Percentiles rank a stretch among this genome's conserved stretches.
phyloP scores from a whole-genome alignment of 1,140 invertebrate genomes.

The Penaeus japonicus region DNA sequence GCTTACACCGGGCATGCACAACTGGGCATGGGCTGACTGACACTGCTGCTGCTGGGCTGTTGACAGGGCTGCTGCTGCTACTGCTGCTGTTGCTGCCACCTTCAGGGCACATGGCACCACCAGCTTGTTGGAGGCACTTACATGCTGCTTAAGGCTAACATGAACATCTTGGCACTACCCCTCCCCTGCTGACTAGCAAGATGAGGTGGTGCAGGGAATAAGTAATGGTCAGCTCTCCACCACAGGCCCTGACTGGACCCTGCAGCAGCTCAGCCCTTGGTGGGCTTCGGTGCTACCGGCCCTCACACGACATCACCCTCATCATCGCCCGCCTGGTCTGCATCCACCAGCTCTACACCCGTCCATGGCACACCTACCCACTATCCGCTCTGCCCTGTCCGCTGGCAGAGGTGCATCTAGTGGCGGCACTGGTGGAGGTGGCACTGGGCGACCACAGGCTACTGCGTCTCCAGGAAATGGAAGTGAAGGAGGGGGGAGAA shows the following conservation, averaged over 20 bases:
- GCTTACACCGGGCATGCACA: constrained; percentile 29
- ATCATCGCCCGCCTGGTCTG: constrained; percentile 29
- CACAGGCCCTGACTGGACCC: constrained; percentile 56
- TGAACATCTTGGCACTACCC: constrained; percentile 1
- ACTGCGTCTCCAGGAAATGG: constrained; percentile 21
- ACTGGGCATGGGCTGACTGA: constrained; percentile 46
- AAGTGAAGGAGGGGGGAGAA: constrained; percentile 32
- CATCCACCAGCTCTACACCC: constrained; percentile 34
- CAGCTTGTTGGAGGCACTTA: constrained; percentile 35
- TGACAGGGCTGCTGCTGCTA: constrained; percentile 7
- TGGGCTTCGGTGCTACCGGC: constrained; percentile 57
- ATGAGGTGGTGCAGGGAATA: constrained; percentile 19
- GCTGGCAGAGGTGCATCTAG: neutral
- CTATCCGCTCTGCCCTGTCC: constrained; percentile 21
- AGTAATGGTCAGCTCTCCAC: constrained; percentile 30
- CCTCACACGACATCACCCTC: constrained; percentile 54
- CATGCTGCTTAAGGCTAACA: constrained; percentile 40
- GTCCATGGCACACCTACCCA: constrained; percentile 47
- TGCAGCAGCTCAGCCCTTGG: constrained; percentile 55
- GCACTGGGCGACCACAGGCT: neutral
- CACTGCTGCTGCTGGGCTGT: constrained; percentile 32
- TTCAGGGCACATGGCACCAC: constrained; percentile 34
- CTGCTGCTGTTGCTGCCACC: constrained; percentile 39
- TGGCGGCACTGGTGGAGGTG: neutral
- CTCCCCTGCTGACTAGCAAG: neutral